phyloP scores from a whole-genome alignment of 2,113 vertebrate genomes.

The Podilymbus podiceps region DNA sequence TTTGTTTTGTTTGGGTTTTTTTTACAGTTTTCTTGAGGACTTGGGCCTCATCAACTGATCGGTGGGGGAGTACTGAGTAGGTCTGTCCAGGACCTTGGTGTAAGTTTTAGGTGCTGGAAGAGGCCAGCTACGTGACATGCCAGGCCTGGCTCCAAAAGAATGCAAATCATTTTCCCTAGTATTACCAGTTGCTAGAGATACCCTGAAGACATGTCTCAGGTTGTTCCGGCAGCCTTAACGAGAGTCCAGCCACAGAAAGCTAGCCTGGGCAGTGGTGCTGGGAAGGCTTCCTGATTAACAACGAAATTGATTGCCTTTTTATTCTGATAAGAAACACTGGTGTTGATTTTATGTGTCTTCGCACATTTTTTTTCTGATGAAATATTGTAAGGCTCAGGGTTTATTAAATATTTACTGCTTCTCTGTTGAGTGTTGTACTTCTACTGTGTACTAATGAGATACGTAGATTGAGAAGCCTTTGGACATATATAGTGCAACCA shows the following conservation, averaged over 20 bases:
- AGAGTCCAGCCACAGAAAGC: neutral
- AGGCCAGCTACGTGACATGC: neutral
- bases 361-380: neutral
- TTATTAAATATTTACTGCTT: slow-evolving; percentile 1
- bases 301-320: neutral
- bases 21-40: neutral
- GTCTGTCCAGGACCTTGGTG: neutral
- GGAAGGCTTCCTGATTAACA: neutral
- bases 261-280: neutral
- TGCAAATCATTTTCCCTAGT: neutral
- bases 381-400: neutral
- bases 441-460: neutral
- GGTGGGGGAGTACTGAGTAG: neutral
- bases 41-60: neutral
- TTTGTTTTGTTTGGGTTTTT: neutral
- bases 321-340: neutral
- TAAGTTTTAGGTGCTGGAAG: neutral
- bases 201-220: neutral
- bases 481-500: neutral
- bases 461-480: neutral
- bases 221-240: fast-evolving
- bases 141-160: neutral
- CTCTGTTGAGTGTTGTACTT: neutral
- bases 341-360: neutral
- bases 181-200: neutral